Base-by-base conservation (phyloP, 2,888 invertebrate species). In the Morpho helenor region DNA sequence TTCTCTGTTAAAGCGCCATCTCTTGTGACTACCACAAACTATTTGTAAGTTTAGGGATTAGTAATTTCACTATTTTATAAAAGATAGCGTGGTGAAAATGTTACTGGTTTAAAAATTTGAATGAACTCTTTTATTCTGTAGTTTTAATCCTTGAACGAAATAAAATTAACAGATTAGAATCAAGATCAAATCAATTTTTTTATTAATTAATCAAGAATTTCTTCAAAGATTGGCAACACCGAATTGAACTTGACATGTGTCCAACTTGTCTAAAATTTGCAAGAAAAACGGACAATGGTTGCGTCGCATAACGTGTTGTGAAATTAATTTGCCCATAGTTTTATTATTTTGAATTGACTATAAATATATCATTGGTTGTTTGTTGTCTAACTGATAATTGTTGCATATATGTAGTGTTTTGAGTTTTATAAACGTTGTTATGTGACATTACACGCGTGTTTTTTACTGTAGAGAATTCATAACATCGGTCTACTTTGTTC, bases 401-500 rank as follows among this genome's bases (percentile, higher is more conserved):
- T 66, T 68, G 63, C 52, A 61, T 68, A 66, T 72, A 73, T 74
- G 72, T 83, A 79, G 73, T 81, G 76, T 61, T 70, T 76, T 77
- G 75, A 80, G 75, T 79, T 77, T 75, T 75, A 74, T 68, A 68
- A 56, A 62, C 66, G 60, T 75, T 75, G 71, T 76, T 81, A 71
- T 71, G 75, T 75, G 75, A 72, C 69, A 69, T 72, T 43, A 9
- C 72, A 69, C 74, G 75, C 71, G 77, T 78, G 77, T 72, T 71
- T 75, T 77, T 74, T 70, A 68, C 72, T 69, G 68, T 72, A 74
- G 55, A 62, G 49, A 61, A 57, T 73, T 72, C 71, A 76, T 71
- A 72, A 76, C 75, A 70, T 75, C 77, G 81, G 74, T 78, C 77
- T 82, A 83, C 82, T 79, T 86, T 78, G 83, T 84, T 84, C 82